These are phyloP conservation scores for Aspidiotus destructor DNA, from an alignment of 2,888 invertebrate genomes.

Conservation along the genomic window DNA sequence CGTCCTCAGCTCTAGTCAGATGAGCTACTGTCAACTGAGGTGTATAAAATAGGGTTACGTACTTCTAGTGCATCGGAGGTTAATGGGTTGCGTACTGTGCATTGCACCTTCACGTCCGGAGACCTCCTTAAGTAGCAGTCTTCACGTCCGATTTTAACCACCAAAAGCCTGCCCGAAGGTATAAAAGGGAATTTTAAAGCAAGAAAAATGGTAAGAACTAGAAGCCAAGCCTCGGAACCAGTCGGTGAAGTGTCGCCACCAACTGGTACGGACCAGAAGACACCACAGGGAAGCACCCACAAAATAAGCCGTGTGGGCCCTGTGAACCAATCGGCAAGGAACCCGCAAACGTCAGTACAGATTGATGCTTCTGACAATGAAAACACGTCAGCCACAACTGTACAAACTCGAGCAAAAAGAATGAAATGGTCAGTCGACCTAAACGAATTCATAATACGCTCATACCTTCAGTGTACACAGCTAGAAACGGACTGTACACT, in stretches of 20 bases:
- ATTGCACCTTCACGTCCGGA: not conserved
- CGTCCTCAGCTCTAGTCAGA: not conserved
- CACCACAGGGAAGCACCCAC: not conserved
- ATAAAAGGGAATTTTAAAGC: not conserved
- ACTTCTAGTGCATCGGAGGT: not conserved
- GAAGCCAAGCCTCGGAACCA: not conserved
- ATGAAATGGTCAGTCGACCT: not conserved
- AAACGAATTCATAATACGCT: conserved; percentile 1
- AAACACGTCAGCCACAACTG: not conserved
- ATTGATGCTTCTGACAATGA: not conserved
- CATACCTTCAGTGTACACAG: not conserved
- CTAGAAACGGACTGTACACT: not conserved
- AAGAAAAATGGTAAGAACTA: not conserved
- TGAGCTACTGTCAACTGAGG: conserved; percentile 2
- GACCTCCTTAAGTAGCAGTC: not conserved
- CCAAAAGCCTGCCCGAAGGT: conserved; percentile 1
- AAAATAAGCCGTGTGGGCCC: not conserved
- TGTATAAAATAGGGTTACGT: not conserved
- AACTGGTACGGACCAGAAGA: not conserved
- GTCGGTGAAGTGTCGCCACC: not conserved
- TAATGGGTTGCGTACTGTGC: not conserved
- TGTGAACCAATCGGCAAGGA: not conserved
- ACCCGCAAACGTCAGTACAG: not conserved
- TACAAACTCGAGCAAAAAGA: not conserved
- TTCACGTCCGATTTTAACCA: not conserved